Evolutionary conservation across 2,888 invertebrate species (phyloP), one percentile per base, ranked within the genome.

Genomic region (Eremobia ochroleuca): DNA sequence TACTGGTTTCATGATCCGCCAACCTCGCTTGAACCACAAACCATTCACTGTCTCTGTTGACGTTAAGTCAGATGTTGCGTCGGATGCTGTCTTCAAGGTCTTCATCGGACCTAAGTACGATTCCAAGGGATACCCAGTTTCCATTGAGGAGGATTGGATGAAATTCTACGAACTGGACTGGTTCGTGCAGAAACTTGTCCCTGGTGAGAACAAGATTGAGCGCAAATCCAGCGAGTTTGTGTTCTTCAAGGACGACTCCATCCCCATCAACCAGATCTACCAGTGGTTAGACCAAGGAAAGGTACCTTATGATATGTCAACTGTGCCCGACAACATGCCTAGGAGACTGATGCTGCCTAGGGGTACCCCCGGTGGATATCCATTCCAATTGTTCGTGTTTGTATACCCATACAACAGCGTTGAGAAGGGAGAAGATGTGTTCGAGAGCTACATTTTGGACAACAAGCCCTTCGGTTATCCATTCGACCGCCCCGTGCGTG

Each of bases 81-180:
- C 94, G 52, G 97, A 97, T 79, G 98, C 97, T 8, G 96, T 97
- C n/a, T 92, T 98, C 73, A 97, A 97, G 86, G 93, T 98, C 49
- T 98, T 97, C 97, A 90, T 98, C 55, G 98, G 98, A 81, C 98
- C 98, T 15, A 98, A 98, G 93, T 97, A 97, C 90, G 97, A 98
- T 89, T 95, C 97, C 85, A 96, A 97, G 64, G 97, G 97, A 65
- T 96, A 96, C 84, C 93, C 94, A 43, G 89, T 97, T 37, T 93
- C 94, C 76, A 90, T 98, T 21, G 95, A 97, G 81, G 94, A 97
- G 49, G 97, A 97, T 92, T 97, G 97, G 92, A 94, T 96, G 88
- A 97, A 97, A 91, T 98, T 98, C 90, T 97, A 97, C 80, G 96
- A 97, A 91, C 92, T 98, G 43, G 98, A 98, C 90, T 96, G 95